These are phyloP conservation scores for Philereme vetulata DNA, from an alignment of 2,888 invertebrate genomes.

Conservation along the genomic window DNA sequence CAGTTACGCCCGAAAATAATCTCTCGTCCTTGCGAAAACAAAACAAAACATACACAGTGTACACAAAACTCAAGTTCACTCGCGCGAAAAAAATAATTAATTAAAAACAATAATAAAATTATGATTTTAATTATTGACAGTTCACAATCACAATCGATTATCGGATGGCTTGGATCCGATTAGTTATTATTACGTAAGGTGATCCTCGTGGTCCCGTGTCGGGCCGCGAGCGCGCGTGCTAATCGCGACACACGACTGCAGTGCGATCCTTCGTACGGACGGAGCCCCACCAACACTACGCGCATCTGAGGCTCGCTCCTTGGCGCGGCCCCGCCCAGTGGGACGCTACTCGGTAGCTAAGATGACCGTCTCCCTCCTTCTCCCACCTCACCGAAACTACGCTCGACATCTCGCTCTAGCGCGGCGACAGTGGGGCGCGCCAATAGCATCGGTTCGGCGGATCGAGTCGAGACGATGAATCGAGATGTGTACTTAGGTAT, in stretches of 20 bases:
- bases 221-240: conserved; percentile 74
- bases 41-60: conserved; percentile 70
- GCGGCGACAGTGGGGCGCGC: conserved; percentile 82
- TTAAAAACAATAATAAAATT: conserved; percentile 44
- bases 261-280: conserved; percentile 83
- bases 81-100: conserved; percentile 49
- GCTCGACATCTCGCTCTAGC: conserved; percentile 66
- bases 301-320: conserved; percentile 85
- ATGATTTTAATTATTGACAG: conserved; percentile 56
- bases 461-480: conserved; percentile 83
- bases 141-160: conserved; percentile 79
- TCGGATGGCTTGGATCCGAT: conserved; percentile 73
- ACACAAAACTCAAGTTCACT: conserved; percentile 69
- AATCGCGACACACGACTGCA: conserved; percentile 82
- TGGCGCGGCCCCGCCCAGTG: conserved; percentile 85
- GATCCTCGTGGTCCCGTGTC: conserved; percentile 58
- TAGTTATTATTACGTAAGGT: conserved; percentile 78
- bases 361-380: conserved; percentile 80
- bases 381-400: conserved; percentile 54
- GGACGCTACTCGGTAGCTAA: conserved; percentile 82
- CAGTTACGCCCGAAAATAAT: conserved; percentile 69
- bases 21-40: conserved; percentile 65
- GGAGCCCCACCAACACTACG: conserved; percentile 85
- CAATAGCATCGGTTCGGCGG: conserved; percentile 82
- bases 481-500: conserved; percentile 84